These are phyloP conservation scores for Hypotaenidia philippensis DNA, from an alignment of 2,797 vertebrate species.

Conservation along the genomic window DNA sequence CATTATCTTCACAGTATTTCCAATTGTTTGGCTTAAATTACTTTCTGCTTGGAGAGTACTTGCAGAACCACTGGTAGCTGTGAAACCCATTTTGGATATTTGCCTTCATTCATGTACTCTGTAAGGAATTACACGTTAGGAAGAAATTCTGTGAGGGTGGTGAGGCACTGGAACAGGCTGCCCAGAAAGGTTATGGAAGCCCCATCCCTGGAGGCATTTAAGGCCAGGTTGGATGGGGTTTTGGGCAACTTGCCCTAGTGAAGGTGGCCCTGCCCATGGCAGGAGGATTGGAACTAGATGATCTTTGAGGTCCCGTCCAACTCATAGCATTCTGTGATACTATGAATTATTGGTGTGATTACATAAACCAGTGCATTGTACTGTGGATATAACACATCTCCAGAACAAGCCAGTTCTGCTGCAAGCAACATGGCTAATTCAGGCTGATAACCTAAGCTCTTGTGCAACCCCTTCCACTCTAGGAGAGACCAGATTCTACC, in stretches of 20 bases:
- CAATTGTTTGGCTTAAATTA: background rate
- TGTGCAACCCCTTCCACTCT: background rate
- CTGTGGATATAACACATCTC: background rate
- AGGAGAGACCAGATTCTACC: background rate
- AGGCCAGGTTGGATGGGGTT: too few species aligned
- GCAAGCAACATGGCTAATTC: background rate
- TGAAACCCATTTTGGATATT: background rate
- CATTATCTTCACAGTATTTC: background rate
- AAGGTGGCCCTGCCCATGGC: too few species aligned
- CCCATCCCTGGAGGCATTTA: too few species aligned
- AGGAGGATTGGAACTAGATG: too few species aligned
- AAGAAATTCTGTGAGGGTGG: too few species aligned
- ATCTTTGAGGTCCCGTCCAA: too few species aligned
- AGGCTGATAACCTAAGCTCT: background rate
- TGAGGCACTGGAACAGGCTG: too few species aligned
- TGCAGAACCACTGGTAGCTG: background rate
- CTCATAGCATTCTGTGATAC: too few species aligned
- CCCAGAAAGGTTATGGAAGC: too few species aligned
- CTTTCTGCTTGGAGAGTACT: background rate
- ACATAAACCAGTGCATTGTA: background rate
- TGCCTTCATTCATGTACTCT: background rate
- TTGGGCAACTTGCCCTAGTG: too few species aligned
- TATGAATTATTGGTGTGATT: background rate
- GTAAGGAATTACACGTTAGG: too few species aligned
- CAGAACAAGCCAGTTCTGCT: background rate